Conservation (phyloP, 2,888 invertebrate genomes). For the Tricholauxania praeusta region DNA sequence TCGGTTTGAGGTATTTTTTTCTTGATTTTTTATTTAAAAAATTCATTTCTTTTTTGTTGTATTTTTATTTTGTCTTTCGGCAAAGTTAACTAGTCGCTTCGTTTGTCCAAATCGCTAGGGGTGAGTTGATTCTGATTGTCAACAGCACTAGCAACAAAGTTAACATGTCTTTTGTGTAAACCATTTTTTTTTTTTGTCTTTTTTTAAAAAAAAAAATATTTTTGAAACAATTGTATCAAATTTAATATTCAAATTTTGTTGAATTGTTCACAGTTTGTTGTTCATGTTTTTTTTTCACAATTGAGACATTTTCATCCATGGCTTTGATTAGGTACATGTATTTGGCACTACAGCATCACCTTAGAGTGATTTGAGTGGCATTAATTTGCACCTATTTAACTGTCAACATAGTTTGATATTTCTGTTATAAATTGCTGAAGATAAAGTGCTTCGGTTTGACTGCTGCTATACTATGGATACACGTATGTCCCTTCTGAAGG, state of each 20-base stretch:
- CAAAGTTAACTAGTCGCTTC: constrained; percentile 16
- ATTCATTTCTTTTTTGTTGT: constrained; percentile 28
- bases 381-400: no score
- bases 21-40: neutral
- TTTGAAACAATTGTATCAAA: constrained; percentile 38
- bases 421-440: no score
- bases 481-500: no score
- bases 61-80: constrained; percentile 3
- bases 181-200: constrained; percentile 7
- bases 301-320: no score
- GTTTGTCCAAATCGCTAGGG: neutral
- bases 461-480: no score
- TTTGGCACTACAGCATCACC: no score
- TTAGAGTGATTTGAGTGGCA: no score
- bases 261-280: neutral
- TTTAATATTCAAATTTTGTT: constrained; percentile 47
- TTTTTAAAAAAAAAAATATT: neutral
- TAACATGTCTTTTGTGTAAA: neutral
- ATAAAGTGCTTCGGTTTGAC: no score
- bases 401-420: no score
- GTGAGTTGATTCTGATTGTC: neutral
- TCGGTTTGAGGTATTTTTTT: neutral
- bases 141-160: constrained; percentile 7
- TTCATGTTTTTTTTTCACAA: no score
- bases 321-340: no score